Base-by-base conservation (phyloP, 2,797 vertebrate genomes). In the Ceryle rudis region DNA sequence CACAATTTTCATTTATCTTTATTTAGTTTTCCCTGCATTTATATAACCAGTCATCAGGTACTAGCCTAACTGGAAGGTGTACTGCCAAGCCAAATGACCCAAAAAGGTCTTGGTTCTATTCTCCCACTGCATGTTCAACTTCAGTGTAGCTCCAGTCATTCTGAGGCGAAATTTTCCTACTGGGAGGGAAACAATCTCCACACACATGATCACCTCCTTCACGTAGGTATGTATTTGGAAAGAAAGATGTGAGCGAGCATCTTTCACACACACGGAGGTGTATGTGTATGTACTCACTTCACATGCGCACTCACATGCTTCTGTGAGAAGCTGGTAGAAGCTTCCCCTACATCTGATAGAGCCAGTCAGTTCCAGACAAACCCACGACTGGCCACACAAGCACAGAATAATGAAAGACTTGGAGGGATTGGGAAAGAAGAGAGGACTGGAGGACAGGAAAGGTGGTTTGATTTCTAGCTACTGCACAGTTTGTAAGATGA, bases 381-480 rank as follows among this genome's bases (percentile, higher is more conserved):
- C 11, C 22, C 6, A 6, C 11, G 1, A 1, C 14, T 26, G 42
- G 17, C 25, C 35, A 31, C 10, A 71, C 0, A 0, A 16, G 2
- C 17, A 23, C 8, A 49, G 31, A 85, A 13, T 69, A 73, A 77
- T 16, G 11, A 5, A 86, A 77, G 85, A 66, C 33, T 2, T 75
- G 17, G 37, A 64, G 35, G 1, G 1, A 14, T 41, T 41, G 39
- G 39, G 39, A 41, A 41, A 41, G 39, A 41, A 41, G 14, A 41
- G 39, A 41, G 6, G 39, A 41, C 39, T 14, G 39, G 39, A 41
- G 39, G 39, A 41, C 39, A 14, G 39, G 39, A 41, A 41, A 41
- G 39, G 39, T 41, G 39, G 39, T 41, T 41, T 41, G 39, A 15
- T 41, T 41, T 41, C 39, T 41, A 41, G 39, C 14, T 41, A 41